These are phyloP conservation scores for Ochotona princeps DNA, from an alignment of 2,113 vertebrate species.

Conservation along the genomic window DNA sequence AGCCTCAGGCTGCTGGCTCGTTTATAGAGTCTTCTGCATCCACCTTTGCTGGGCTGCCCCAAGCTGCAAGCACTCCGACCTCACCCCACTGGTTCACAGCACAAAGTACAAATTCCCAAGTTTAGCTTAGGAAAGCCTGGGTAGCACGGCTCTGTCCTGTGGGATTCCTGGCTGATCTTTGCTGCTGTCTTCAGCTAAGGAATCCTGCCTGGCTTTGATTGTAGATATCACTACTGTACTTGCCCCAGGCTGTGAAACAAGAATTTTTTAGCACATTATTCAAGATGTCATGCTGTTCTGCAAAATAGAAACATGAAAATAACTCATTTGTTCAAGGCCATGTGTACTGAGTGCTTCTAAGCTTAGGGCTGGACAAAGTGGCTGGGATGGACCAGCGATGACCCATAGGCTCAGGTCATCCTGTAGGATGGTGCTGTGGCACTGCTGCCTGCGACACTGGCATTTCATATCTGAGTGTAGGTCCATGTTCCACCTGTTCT, in stretches of 20 bases:
- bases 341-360: background rate
- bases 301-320: constrained; percentile 34
- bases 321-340: background rate
- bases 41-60: constrained; percentile 61
- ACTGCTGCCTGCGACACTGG: no score
- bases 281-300: background rate
- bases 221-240: background rate
- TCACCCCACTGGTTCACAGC: background rate
- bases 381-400: background rate
- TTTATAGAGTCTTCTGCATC: constrained; percentile 61
- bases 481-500: no score
- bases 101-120: background rate
- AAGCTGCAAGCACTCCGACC: constrained; percentile 54
- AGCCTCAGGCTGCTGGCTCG: background rate
- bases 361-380: background rate
- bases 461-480: no score
- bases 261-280: background rate
- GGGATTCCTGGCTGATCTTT: background rate
- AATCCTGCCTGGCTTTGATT: background rate
- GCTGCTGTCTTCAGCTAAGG: background rate
- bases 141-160: background rate
- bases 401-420: background rate
- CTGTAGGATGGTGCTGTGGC: no score
- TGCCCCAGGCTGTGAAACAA: background rate
- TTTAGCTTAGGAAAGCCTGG: background rate